Conservation (phyloP, 2,797 vertebrate genomes). For the Darevskia nairensis region DNA sequence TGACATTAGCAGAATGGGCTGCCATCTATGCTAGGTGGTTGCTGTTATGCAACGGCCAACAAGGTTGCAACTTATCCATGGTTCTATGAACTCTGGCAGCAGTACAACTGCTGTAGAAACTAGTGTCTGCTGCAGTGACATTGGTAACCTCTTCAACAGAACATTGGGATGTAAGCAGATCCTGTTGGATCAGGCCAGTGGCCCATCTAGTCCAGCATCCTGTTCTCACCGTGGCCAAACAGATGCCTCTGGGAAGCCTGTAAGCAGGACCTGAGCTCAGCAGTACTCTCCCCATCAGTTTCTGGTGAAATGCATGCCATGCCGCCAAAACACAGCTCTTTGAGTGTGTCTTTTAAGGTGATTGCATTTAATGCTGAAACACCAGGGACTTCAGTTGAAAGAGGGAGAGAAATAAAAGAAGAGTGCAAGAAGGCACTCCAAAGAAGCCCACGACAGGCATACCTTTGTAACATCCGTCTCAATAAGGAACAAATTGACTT, state of each 20-base stretch:
- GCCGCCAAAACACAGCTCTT: not conserved
- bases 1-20: not conserved
- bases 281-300: not conserved
- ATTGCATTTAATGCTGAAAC: not conserved
- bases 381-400: not conserved
- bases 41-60: not conserved
- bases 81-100: not conserved
- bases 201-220: too few species aligned
- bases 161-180: too few species aligned
- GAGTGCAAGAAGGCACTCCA: not conserved
- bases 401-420: not conserved
- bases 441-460: not conserved
- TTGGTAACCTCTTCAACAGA: too few species aligned
- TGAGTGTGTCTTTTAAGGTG: not conserved
- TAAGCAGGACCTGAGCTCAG: too few species aligned
- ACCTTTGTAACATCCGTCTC: conserved; percentile 4
- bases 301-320: not conserved
- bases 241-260: too few species aligned
- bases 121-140: too few species aligned
- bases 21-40: not conserved
- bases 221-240: rapidly evolving
- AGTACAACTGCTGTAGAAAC: not conserved
- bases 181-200: too few species aligned
- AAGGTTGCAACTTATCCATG: not conserved
- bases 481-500: conserved; percentile 27